Conservation (phyloP, 1,140 invertebrate genomes). For the Rhopalosiphum padi region DNA sequence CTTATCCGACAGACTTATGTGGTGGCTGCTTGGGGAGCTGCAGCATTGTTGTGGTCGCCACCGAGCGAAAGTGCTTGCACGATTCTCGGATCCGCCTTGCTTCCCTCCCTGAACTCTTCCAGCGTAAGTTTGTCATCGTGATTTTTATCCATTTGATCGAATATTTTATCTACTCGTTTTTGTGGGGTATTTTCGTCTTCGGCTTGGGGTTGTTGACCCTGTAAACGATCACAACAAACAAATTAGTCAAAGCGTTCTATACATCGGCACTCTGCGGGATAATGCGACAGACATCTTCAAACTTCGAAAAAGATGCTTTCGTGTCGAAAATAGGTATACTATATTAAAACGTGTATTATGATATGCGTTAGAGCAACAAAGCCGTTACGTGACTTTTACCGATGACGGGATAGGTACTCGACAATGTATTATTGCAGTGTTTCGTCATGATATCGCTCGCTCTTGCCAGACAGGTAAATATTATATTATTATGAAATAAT, state of each 20-base stretch:
- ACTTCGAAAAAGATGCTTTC: not conserved
- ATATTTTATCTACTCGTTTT: slow-evolving; percentile 96
- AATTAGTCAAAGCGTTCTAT: not conserved
- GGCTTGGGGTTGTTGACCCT: slow-evolving; percentile 88
- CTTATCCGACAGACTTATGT: not conserved
- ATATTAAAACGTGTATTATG: not conserved
- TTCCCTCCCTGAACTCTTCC: slow-evolving; percentile 98
- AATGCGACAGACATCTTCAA: not conserved
- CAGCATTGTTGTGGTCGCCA: slow-evolving; percentile 66
- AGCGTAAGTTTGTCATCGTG: slow-evolving; percentile 96
- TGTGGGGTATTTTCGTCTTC: slow-evolving; percentile 96
- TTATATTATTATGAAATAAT: not conserved
- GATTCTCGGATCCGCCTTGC: slow-evolving; percentile 97
- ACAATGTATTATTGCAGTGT: not conserved
- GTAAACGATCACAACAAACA: slow-evolving; percentile 59
- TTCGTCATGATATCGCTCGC: not conserved
- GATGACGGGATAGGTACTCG: not conserved
- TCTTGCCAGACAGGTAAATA: not conserved
- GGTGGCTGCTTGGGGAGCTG: not conserved
- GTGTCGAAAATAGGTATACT: not conserved
- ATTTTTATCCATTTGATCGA: slow-evolving; percentile 98
- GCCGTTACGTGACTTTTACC: not conserved
- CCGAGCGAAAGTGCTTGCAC: slow-evolving; percentile 91
- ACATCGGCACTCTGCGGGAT: not conserved
- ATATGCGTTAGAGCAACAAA: not conserved